A percentile compares a stretch with the other conserved stretches of the same genome.
Evolutionary conservation across 2,113 vertebrate genomes (phyloP).

Genomic region (Alethe diademata): DNA sequence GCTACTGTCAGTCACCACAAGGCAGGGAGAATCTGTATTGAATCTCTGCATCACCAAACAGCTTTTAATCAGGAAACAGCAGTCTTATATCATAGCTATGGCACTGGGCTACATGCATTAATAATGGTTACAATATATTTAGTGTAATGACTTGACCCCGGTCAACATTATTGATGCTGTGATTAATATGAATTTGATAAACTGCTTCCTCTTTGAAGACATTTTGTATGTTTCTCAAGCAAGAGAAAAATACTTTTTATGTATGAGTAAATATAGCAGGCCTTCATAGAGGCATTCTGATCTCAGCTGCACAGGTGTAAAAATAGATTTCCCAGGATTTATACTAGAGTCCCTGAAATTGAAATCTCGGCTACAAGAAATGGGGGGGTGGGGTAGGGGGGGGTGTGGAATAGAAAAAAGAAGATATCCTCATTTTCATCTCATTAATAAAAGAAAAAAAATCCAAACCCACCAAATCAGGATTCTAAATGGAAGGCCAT

Average conservation of each 20-base stretch:
- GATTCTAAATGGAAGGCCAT: neutral
- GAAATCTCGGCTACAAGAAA: neutral
- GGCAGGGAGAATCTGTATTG: conserved; percentile 31
- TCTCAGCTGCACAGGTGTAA: conserved; percentile 39
- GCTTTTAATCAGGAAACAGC: conserved; percentile 63
- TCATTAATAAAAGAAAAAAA: neutral
- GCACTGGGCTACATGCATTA: conserved; percentile 61
- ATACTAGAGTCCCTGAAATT: neutral
- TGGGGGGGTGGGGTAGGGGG: fast-evolving
- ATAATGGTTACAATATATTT: conserved; percentile 71
- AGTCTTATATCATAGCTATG: conserved; percentile 61
- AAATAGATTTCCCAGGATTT: conserved; percentile 38
- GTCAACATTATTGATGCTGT: conserved; percentile 55
- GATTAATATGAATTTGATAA: conserved; percentile 74
- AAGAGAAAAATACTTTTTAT: conserved; percentile 57
- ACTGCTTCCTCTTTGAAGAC: conserved; percentile 75
- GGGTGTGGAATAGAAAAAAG: neutral
- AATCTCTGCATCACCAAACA: conserved; percentile 56
- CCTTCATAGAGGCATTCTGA: neutral
- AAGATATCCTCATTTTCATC: neutral
- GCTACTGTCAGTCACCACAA: conserved; percentile 52
- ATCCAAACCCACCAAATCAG: neutral
- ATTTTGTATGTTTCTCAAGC: conserved; percentile 48
- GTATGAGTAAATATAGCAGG: conserved; percentile 42
- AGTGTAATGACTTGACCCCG: conserved; percentile 74